phyloP scores from a whole-genome alignment of 2,888 invertebrate species.

The Thyatira batis region DNA sequence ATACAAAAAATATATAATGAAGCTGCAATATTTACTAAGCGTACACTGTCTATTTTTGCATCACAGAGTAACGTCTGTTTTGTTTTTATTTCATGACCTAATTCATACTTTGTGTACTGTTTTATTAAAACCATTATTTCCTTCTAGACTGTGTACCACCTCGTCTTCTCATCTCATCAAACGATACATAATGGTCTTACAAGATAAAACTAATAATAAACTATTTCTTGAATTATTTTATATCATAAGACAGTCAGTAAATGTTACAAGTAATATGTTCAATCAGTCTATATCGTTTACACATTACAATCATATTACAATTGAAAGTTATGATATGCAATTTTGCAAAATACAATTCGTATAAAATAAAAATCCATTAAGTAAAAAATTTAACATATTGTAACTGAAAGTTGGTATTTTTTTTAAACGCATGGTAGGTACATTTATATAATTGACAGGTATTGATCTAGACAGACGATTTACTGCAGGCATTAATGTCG shows the following conservation, averaged over 20 bases:
- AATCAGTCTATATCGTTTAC: conserved; percentile 34
- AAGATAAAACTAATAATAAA: too few relatives aligned
- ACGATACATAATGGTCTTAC: too few relatives aligned
- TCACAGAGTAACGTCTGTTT: not conserved
- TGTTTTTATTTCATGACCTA: not conserved
- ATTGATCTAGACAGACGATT: conserved; percentile 61
- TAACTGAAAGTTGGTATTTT: conserved; percentile 3
- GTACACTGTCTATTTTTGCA: too few relatives aligned
- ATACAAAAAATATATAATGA: not conserved
- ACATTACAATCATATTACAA: conserved; percentile 26
- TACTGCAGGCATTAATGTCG: conserved; percentile 85
- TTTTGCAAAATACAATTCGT: not conserved
- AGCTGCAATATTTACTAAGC: not conserved
- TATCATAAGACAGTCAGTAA: conserved; percentile 42
- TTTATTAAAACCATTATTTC: too few relatives aligned
- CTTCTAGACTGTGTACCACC: too few relatives aligned
- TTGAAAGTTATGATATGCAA: conserved; percentile 33
- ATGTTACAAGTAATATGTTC: conserved; percentile 16
- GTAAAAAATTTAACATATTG: not conserved
- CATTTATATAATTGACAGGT: not conserved
- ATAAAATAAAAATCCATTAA: not conserved
- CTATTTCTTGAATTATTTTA: conserved; percentile 34
- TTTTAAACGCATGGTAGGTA: not conserved
- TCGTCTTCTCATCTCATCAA: too few relatives aligned
- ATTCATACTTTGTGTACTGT: not conserved